A percentile compares a stretch with the other conserved stretches of the same genome.
Conservation (phyloP, 1,140 invertebrate species). For the Aphelinus atriplicis region DNA sequence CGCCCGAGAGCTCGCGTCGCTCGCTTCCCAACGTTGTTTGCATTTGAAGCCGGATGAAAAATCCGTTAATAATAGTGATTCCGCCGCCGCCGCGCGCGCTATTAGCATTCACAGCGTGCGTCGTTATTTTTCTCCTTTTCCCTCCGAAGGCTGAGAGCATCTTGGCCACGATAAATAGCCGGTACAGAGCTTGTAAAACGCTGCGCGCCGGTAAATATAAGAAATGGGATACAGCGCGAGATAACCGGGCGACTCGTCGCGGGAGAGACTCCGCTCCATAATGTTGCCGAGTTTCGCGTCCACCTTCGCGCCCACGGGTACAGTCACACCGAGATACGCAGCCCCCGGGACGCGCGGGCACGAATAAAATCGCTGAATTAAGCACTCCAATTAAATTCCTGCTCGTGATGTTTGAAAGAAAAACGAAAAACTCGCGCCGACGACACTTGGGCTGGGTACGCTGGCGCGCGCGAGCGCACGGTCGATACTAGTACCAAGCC, state of each 20-base stretch:
- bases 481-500: background rate
- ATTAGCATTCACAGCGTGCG: conserved; percentile 30
- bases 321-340: background rate
- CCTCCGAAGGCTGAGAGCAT: conserved; percentile 7
- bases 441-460: background rate
- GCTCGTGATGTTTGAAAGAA: background rate
- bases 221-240: no score
- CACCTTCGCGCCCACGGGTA: background rate
- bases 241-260: no score
- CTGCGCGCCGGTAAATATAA: background rate
- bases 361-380: conserved; percentile 25
- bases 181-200: no score
- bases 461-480: no score
- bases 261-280: no score
- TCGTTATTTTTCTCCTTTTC: conserved; percentile 22
- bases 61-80: conserved; percentile 38
- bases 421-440: background rate
- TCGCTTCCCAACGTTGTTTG: conserved; percentile 2
- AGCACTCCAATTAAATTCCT: conserved; percentile 34
- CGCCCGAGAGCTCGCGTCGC: background rate
- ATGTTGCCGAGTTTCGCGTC: background rate
- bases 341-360: background rate
- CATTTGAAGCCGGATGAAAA: conserved; percentile 28
- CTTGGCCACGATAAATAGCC: conserved; percentile 28
- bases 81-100: background rate